Conservation (phyloP, 2,797 vertebrate species). For the Enteromius afrohamiltoni region DNA sequence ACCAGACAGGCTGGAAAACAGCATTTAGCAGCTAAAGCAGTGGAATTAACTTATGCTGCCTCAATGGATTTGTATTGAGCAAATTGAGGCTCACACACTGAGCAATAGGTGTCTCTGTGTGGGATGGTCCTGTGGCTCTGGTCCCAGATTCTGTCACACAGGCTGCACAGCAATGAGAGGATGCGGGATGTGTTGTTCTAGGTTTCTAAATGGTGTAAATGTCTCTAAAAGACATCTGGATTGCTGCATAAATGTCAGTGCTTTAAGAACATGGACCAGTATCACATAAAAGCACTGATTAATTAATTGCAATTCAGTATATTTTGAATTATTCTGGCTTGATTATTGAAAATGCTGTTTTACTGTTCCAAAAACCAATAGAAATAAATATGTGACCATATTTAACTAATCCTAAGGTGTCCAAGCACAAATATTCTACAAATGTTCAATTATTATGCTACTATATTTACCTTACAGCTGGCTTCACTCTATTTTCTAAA, state of each 20-base stretch:
- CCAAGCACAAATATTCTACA: not conserved
- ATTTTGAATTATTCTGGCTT: not conserved
- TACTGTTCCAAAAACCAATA: not conserved
- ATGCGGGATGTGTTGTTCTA: conserved; percentile 24
- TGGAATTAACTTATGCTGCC: conserved; percentile 39
- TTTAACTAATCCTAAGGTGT: not conserved
- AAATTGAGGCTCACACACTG: conserved; percentile 11
- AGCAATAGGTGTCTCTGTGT: conserved; percentile 13
- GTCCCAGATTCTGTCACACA: conserved; percentile 51
- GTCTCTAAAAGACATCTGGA: conserved; percentile 22
- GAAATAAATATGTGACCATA: not conserved
- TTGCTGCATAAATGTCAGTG: conserved; percentile 13
- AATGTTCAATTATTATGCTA: not conserved
- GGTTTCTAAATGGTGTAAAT: conserved; percentile 15
- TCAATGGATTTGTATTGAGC: conserved; percentile 46
- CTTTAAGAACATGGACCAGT: conserved; percentile 5
- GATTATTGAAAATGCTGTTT: not conserved
- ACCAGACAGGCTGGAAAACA: conserved; percentile 14
- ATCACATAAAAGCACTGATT: conserved; percentile 8
- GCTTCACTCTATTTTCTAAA: not conserved
- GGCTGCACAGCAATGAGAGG: conserved; percentile 23
- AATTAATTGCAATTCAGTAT: not conserved
- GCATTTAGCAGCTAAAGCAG: conserved; percentile 43
- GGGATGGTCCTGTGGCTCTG: conserved; percentile 45
- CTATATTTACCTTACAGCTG: not conserved